Conservation (phyloP, 23 tunicate genomes). For the Halocynthia aurantium region DNA sequence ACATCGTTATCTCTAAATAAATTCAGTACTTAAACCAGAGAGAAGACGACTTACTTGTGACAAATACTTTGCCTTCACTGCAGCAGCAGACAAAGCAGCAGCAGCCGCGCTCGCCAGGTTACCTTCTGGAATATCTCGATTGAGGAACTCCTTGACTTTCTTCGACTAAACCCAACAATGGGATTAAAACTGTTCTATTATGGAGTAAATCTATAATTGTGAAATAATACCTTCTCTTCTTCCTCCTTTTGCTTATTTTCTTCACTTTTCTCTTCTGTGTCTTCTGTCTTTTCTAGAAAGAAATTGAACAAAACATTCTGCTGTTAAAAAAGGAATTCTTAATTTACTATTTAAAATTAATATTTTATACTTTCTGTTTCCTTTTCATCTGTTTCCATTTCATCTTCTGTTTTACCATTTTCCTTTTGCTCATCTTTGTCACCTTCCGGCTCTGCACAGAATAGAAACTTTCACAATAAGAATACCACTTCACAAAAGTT, state of each 20-base stretch:
- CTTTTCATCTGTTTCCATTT: constrained; percentile 15
- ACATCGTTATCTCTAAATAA: neutral
- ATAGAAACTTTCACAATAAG: neutral
- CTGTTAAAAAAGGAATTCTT: no score
- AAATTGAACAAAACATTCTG: neutral
- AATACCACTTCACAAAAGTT: no score
- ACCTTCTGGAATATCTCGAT: constrained; percentile 78
- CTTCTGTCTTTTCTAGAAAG: constrained; percentile 12
- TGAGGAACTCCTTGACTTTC: constrained; percentile 33
- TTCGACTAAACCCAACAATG: constrained; percentile 2
- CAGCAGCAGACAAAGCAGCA: constrained; percentile 94
- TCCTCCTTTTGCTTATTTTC: neutral
- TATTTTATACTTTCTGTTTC: constrained; percentile 3
- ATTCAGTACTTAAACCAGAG: neutral
- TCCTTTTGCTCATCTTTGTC: constrained; percentile 3
- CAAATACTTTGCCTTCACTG: constrained; percentile 97
- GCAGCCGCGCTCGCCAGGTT: constrained; percentile 98
- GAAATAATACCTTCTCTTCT: neutral
- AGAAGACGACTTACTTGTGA: constrained; percentile 38
- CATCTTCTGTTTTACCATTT: constrained; percentile 27
- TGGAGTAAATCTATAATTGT: neutral
- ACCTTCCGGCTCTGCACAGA: neutral
- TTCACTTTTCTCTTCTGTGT: constrained; percentile 8
- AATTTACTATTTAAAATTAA: no score
- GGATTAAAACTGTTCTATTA: neutral